These are phyloP conservation scores for Morinoia aosen DNA, from an alignment of 2,888 invertebrate species.

Conservation along the genomic window DNA sequence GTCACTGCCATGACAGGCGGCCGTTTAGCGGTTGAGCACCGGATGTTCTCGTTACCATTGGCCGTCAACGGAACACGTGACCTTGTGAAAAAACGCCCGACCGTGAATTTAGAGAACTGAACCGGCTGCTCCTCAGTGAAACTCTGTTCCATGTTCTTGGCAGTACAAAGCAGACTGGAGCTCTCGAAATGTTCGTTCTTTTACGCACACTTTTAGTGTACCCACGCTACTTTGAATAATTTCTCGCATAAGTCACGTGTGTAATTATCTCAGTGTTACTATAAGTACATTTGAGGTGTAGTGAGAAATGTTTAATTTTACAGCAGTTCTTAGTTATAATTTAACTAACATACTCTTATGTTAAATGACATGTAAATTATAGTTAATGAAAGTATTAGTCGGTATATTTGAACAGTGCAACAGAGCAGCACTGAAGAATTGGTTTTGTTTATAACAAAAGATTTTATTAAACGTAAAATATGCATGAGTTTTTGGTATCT, in stretches of 20 bases:
- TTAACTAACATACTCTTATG: no score
- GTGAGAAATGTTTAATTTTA: no score
- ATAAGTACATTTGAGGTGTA: no score
- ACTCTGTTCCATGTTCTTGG: not conserved
- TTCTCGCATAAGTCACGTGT: no score
- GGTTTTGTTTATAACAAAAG: no score
- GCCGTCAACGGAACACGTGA: not conserved
- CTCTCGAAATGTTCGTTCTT: not conserved
- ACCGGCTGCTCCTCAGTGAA: not conserved
- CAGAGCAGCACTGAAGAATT: no score
- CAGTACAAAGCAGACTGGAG: not conserved
- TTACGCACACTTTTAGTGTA: not conserved
- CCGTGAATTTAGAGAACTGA: not conserved
- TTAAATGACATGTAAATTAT: no score
- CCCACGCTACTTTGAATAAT: not conserved
- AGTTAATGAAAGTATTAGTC: no score
- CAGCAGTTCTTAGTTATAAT: no score
- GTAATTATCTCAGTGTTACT: no score
- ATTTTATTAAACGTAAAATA: not conserved
- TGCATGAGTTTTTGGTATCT: no score
- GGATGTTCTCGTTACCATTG: not conserved
- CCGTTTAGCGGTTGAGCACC: not conserved
- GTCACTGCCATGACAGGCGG: not conserved
- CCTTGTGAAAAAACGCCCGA: not conserved
- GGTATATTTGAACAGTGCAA: no score